Percentiles rank a stretch among this genome's conserved stretches.
Conservation (phyloP, 2,113 vertebrate genomes). For the Typhlomys cinereus region DNA sequence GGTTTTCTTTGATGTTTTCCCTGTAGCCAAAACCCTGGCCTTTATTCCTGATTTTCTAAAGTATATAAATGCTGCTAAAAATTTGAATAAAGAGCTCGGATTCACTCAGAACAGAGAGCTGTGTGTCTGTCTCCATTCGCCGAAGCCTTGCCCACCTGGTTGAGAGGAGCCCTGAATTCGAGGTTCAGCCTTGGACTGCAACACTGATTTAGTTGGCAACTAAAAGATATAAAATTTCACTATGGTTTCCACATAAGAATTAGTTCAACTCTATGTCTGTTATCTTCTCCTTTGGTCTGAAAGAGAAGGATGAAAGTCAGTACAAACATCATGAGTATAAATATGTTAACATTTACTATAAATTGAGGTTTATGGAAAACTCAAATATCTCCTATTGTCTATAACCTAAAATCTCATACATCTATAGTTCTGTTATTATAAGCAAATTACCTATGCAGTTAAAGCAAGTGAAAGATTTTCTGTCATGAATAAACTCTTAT, state of each 20-base stretch:
- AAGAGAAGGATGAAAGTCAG: not conserved
- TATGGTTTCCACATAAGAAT: not conserved
- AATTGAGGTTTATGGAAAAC: not conserved
- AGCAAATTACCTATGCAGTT: not conserved
- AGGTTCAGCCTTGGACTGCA: no score
- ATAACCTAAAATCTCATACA: not conserved
- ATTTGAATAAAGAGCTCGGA: no score
- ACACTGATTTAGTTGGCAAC: slow-evolving; percentile 60
- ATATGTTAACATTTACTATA: not conserved
- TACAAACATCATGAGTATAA: not conserved
- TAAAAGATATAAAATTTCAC: slow-evolving; percentile 32
- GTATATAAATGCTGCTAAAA: no score
- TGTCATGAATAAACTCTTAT: not conserved
- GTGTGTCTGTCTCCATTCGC: no score
- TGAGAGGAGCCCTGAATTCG: no score
- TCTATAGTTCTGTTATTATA: not conserved
- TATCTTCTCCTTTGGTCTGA: not conserved
- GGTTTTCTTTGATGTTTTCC: no score
- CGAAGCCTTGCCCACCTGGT: no score
- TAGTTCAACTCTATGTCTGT: not conserved
- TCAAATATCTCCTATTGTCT: not conserved
- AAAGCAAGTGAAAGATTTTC: not conserved
- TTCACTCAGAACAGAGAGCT: no score
- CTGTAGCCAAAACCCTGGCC: no score
- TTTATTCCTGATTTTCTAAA: no score